Evolutionary conservation across 2,797 vertebrate species (phyloP).

Genomic region (Luscinia luscinia): DNA sequence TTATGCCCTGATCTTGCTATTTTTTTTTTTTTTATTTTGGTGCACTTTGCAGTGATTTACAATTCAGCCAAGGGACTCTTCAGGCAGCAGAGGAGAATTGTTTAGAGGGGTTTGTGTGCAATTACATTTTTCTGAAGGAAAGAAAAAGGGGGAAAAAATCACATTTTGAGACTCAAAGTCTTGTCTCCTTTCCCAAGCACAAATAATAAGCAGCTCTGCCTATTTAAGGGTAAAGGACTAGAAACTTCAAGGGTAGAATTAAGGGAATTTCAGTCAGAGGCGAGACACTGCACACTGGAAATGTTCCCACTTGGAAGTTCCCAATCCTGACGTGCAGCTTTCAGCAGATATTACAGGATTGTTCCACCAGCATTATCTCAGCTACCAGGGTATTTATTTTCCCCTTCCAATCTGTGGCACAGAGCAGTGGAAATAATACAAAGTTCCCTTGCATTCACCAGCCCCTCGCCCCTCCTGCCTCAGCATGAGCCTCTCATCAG

Average conservation of each 20-base stretch:
- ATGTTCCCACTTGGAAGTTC: background rate
- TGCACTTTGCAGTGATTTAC: conserved; percentile 1
- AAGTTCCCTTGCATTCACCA: background rate
- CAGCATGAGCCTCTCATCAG: background rate
- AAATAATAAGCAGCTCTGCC: background rate
- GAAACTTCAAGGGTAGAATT: background rate
- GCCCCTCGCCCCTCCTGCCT: background rate
- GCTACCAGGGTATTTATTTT: background rate
- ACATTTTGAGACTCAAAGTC: background rate
- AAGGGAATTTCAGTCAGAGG: background rate
- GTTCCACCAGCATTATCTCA: conserved; percentile 15
- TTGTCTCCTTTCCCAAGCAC: background rate
- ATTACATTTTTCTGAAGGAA: background rate
- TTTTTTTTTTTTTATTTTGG: background rate
- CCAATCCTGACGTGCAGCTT: background rate
- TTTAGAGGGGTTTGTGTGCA: background rate
- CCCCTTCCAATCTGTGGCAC: background rate
- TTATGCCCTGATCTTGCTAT: background rate
- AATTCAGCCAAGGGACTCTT: background rate
- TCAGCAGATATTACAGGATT: background rate
- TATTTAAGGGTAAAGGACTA: background rate
- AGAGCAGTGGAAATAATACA: background rate
- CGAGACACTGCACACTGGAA: background rate
- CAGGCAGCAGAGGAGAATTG: background rate
- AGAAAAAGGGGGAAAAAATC: background rate